Conservation (phyloP, 2,113 vertebrate species). For the Corythornis cristatus region DNA sequence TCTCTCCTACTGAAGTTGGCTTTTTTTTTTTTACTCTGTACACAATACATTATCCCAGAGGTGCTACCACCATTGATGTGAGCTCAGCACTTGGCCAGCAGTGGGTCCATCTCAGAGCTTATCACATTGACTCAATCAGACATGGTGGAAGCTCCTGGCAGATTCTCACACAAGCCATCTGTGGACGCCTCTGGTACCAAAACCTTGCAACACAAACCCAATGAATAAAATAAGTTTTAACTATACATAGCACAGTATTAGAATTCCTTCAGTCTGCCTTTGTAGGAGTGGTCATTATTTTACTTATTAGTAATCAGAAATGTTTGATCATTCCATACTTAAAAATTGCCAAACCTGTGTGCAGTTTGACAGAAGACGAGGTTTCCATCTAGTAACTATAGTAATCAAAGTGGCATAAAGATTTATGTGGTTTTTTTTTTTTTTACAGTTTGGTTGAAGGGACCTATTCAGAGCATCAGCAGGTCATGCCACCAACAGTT, state of each 20-base stretch:
- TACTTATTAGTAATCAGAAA: conserved; percentile 6
- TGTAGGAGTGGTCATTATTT: not conserved
- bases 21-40: not conserved
- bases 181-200: not conserved
- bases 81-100: not conserved
- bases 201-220: not conserved
- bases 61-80: too few species aligned
- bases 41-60: too few species aligned
- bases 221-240: not conserved
- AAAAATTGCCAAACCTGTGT: conserved; percentile 1
- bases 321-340: not conserved
- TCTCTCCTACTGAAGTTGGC: not conserved
- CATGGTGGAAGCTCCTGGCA: not conserved
- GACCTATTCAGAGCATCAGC: conserved; percentile 56
- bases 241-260: not conserved
- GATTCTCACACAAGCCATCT: not conserved
- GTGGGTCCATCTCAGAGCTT: not conserved
- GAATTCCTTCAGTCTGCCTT: not conserved
- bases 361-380: conserved; percentile 8
- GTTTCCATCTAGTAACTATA: not conserved
- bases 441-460: conserved; percentile 66
- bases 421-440: not conserved
- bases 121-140: not conserved
- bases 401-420: conserved; percentile 23
- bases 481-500: conserved; percentile 68